These are phyloP conservation scores for Anabacerthia variegaticeps DNA, from an alignment of 2,797 vertebrate species.

Conservation along the genomic window DNA sequence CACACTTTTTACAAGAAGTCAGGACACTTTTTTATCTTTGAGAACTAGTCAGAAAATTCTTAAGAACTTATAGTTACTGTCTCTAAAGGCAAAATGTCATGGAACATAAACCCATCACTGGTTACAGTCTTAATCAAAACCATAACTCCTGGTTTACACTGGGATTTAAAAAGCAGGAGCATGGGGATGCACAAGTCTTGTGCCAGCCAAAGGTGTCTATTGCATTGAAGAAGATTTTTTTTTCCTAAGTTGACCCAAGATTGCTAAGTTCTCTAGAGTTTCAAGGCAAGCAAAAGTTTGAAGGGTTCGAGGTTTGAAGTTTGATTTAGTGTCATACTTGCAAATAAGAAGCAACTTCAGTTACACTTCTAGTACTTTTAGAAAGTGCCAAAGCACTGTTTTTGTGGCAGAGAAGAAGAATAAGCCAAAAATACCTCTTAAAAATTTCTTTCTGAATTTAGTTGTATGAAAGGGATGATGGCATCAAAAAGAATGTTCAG, in stretches of 20 bases:
- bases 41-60: not conserved
- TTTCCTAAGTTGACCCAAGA: not conserved
- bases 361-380: not conserved
- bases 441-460: not conserved
- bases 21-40: not conserved
- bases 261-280: not conserved
- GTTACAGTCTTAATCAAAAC: not conserved
- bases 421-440: not conserved
- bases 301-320: not conserved
- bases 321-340: not conserved
- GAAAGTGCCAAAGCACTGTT: not conserved
- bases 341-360: not conserved
- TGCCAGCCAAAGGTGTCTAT: not conserved
- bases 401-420: not conserved
- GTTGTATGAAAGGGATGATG: not conserved
- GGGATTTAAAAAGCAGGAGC: not conserved
- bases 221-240: not conserved
- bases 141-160: not conserved
- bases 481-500: not conserved
- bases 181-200: not conserved
- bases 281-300: not conserved
- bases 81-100: not conserved
- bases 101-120: not conserved
- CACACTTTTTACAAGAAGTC: not conserved
- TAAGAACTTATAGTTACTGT: not conserved